These are phyloP conservation scores for Phataginus tricuspis DNA, from an alignment of 2,797 vertebrate species.

Conservation along the genomic window DNA sequence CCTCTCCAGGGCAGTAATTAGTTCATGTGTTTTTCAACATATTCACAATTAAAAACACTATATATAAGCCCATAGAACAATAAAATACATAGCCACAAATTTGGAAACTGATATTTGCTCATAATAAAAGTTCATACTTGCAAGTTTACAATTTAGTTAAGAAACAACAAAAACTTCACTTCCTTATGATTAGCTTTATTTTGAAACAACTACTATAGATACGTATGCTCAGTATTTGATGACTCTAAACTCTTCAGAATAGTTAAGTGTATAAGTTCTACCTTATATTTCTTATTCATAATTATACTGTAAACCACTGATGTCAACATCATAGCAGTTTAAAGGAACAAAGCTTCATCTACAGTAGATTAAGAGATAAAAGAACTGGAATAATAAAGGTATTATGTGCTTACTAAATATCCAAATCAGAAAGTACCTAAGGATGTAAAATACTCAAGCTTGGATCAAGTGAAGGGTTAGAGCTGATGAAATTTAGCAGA, in stretches of 20 bases:
- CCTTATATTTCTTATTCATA: neutral
- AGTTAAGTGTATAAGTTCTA: neutral
- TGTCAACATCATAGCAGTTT: neutral
- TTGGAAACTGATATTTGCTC: neutral
- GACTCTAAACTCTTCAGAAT: neutral
- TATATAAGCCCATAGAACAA: neutral
- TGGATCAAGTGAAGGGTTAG: neutral
- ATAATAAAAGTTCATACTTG: neutral
- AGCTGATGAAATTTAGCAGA: neutral
- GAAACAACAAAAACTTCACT: neutral
- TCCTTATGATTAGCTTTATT: neutral
- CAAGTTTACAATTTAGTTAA: neutral
- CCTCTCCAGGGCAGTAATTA: conserved; percentile 23
- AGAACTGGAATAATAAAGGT: neutral
- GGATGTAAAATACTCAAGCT: neutral
- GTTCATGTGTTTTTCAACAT: neutral
- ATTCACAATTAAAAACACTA: neutral
- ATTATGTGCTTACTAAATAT: neutral
- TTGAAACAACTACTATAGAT: neutral
- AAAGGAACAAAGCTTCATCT: neutral
- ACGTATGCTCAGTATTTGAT: neutral
- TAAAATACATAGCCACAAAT: neutral
- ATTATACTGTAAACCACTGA: neutral
- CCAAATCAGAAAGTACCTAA: neutral
- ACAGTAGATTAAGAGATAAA: neutral